Conservation (phyloP, 2,113 vertebrate species). For the Ranitomeya imitator region DNA sequence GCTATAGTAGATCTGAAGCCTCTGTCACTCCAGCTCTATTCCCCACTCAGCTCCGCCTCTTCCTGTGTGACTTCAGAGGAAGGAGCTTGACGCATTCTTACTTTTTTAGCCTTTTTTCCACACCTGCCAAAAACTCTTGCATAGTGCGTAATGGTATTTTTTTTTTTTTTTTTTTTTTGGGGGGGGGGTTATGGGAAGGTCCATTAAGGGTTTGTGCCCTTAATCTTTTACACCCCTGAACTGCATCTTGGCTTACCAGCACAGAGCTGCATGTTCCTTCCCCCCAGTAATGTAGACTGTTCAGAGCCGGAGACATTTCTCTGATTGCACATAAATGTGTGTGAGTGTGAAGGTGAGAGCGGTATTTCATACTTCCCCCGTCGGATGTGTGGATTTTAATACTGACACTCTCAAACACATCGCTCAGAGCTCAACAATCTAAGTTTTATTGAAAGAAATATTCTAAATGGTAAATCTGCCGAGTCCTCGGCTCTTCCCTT, state of each 20-base stretch:
- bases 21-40: too few species aligned
- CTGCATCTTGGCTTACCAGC: not conserved
- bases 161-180: too few species aligned
- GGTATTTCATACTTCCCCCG: slow-evolving; percentile 13
- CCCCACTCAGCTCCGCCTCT: too few species aligned
- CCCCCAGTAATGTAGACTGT: not conserved
- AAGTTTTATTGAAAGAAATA: slow-evolving; percentile 20
- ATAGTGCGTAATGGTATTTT: too few species aligned
- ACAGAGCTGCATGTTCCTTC: not conserved
- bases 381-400: slow-evolving; percentile 18
- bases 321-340: not conserved
- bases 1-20: too few species aligned
- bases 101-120: too few species aligned
- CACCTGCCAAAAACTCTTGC: too few species aligned
- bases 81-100: too few species aligned
- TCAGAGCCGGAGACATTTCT: not conserved
- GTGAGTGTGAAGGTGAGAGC: not conserved
- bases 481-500: not conserved
- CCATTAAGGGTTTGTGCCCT: too few species aligned
- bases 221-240: not conserved
- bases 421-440: not conserved
- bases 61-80: too few species aligned
- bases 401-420: slow-evolving; percentile 24
- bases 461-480: slow-evolving; percentile 29
- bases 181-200: too few species aligned